A percentile compares a stretch with the other conserved stretches of the same genome.
phyloP scores from a whole-genome alignment of 2,113 vertebrate species.

The Cynoglossus semilaevis region DNA sequence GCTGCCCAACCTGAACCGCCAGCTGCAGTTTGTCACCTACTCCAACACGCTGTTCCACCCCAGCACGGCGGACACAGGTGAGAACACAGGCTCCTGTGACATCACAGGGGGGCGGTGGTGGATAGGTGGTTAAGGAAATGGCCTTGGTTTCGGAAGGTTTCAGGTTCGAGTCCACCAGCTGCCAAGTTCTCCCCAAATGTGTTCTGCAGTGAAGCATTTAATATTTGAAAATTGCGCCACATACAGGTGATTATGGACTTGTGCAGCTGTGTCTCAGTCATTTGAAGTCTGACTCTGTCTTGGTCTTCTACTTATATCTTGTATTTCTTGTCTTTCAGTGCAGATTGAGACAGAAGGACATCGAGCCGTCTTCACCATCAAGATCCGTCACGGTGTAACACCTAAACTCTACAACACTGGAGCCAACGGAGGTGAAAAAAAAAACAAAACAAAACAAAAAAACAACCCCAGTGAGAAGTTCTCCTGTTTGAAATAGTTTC shows the following conservation, averaged over 20 bases:
- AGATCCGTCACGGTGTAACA: conserved; percentile 80
- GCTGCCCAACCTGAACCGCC: conserved; percentile 83
- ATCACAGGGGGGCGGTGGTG: neutral
- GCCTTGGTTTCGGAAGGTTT: too few species aligned
- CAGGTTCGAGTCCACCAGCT: too few species aligned
- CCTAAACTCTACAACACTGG: conserved; percentile 84
- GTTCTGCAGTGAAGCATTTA: too few species aligned
- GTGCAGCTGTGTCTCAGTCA: too few species aligned
- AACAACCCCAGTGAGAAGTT: neutral
- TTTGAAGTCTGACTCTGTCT: too few species aligned
- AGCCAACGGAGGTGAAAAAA: conserved; percentile 62
- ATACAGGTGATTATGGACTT: too few species aligned
- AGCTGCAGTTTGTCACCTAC: conserved; percentile 88
- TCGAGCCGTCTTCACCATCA: conserved; percentile 81
- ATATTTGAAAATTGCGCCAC: too few species aligned
- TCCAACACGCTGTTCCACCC: conserved; percentile 85
- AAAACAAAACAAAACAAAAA: neutral
- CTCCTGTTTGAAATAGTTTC: neutral
- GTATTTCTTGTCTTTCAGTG: conserved; percentile 74
- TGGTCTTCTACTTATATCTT: too few species aligned
- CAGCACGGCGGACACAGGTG: conserved; percentile 86
- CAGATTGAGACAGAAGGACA: conserved; percentile 84
- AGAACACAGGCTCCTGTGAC: neutral
- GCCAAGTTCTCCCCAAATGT: too few species aligned
- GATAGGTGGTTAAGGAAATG: neutral